phyloP scores from a whole-genome alignment of 2,888 invertebrate genomes.

The Clanis bilineata region DNA sequence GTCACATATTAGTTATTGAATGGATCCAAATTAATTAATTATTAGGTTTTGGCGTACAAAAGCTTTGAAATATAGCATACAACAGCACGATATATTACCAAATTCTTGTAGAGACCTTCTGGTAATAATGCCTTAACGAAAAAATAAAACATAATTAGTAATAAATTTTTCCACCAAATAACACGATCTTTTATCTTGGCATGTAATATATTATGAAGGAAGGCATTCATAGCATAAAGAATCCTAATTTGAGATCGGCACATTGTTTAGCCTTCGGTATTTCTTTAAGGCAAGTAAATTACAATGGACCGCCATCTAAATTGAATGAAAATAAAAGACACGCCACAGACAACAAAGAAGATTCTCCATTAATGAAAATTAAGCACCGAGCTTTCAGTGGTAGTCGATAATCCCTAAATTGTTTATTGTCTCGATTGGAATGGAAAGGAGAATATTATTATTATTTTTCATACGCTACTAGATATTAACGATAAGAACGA shows the following conservation, averaged over 20 bases:
- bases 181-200: neutral
- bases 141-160: conserved; percentile 1
- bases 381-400: neutral
- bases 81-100: neutral
- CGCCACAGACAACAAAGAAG: conserved; percentile 10
- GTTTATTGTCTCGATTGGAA: neutral
- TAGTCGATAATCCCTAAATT: neutral
- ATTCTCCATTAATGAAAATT: conserved; percentile 1
- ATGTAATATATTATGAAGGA: neutral
- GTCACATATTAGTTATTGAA: no score
- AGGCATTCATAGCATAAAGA: conserved; percentile 7
- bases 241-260: conserved; percentile 7
- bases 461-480: no score
- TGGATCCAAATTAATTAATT: no score
- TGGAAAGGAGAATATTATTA: neutral
- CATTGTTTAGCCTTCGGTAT: conserved; percentile 7
- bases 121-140: neutral
- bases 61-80: no score
- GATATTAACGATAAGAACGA: no score
- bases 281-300: conserved; percentile 2
- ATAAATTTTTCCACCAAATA: neutral
- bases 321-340: conserved; percentile 8
- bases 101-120: neutral
- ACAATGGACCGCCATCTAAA: conserved; percentile 9
- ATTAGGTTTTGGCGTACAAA: no score